Evolutionary conservation across 2,797 vertebrate species (phyloP).

Genomic region (Saxicola maurus): DNA sequence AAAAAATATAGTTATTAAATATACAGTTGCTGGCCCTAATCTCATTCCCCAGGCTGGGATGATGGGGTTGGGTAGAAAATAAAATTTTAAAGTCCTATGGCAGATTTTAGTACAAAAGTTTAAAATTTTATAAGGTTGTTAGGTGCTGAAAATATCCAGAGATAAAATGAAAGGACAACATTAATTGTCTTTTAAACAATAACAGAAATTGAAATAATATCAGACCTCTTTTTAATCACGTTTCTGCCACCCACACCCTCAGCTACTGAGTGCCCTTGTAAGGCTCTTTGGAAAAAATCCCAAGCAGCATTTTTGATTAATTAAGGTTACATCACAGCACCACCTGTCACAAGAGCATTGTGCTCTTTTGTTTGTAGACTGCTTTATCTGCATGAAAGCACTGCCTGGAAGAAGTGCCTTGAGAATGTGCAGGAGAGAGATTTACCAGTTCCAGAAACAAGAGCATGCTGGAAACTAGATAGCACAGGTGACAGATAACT

Average conservation of each 20-base stretch:
- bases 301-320: not conserved
- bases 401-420: not conserved
- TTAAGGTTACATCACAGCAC: not conserved
- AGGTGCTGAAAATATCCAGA: not conserved
- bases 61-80: fast-evolving
- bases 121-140: not conserved
- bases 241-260: not conserved
- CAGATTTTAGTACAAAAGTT: not conserved
- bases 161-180: not conserved
- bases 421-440: not conserved
- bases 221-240: not conserved
- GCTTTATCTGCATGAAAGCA: not conserved
- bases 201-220: not conserved
- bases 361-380: not conserved
- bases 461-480: not conserved
- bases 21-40: not conserved
- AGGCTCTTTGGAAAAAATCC: not conserved
- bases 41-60: not conserved
- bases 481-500: not conserved
- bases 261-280: not conserved
- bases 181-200: not conserved
- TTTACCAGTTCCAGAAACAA: not conserved
- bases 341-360: not conserved
- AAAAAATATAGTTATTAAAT: not conserved
- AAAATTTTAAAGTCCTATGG: not conserved